phyloP scores from a whole-genome alignment of 1,140 invertebrate genomes.

The Pseudomyrmex cubaensis region DNA sequence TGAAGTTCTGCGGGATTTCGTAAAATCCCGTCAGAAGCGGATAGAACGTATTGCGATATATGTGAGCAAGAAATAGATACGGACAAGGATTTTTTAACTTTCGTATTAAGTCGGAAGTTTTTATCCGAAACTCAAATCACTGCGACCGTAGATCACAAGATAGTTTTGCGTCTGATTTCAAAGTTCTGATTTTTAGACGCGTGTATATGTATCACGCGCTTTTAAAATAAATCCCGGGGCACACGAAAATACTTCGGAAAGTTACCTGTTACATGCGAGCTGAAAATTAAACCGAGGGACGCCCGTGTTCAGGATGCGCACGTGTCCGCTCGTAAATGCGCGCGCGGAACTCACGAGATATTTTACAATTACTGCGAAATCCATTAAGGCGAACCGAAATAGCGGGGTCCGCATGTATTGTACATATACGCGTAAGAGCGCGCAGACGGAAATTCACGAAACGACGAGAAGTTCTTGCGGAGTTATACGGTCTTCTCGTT shows the following conservation, averaged over 20 bases:
- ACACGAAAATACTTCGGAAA: conserved; percentile 52
- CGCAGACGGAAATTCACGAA: conserved; percentile 67
- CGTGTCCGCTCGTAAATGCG: conserved; percentile 68
- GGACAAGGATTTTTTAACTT: neutral
- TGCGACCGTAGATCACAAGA: neutral
- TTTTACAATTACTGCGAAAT: conserved; percentile 83
- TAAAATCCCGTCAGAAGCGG: conserved; percentile 8
- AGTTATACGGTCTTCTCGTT: conserved; percentile 68
- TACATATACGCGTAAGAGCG: conserved; percentile 56
- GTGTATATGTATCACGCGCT: conserved; percentile 43
- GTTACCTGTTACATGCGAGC: conserved; percentile 58
- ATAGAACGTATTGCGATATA: neutral
- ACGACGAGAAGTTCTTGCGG: conserved; percentile 69
- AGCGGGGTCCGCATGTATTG: conserved; percentile 37
- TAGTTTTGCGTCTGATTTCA: too few species aligned
- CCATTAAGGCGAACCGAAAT: conserved; percentile 81
- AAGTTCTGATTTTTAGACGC: conserved; percentile 36
- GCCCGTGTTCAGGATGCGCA: conserved; percentile 54
- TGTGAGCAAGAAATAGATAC: too few species aligned
- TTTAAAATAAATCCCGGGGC: conserved; percentile 56
- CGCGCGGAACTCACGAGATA: conserved; percentile 78
- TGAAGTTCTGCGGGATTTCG: neutral
- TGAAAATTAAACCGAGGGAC: conserved; percentile 62
- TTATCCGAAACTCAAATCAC: neutral
- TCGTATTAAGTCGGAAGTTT: neutral